Percentiles rank a stretch among this genome's conserved stretches.
These are phyloP conservation scores for Philaethria dido DNA, from an alignment of 2,888 invertebrate genomes.

Conservation along the genomic window DNA sequence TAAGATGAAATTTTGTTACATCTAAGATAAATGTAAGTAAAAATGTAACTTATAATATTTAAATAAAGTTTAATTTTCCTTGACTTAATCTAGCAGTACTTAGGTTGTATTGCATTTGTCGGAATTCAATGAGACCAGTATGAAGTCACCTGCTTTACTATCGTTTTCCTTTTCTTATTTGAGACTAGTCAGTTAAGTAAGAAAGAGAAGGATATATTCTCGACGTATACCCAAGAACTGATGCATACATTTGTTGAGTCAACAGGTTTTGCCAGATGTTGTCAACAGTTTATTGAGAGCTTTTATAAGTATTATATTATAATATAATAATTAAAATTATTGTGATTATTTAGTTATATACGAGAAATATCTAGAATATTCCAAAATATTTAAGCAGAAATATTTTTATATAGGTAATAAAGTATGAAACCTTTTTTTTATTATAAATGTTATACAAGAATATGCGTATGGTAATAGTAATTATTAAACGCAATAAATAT, in stretches of 20 bases:
- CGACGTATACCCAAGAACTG: conserved; percentile 50
- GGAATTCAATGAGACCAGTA: conserved; percentile 53
- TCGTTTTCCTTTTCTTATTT: conserved; percentile 52
- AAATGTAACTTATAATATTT: conserved; percentile 47
- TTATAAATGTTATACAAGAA: not conserved
- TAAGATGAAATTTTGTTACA: conserved; percentile 52
- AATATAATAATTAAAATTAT: not conserved
- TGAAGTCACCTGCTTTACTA: conserved; percentile 57
- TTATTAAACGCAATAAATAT: not conserved
- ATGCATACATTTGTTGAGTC: conserved; percentile 73
- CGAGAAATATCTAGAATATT: not conserved
- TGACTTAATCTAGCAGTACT: conserved; percentile 33
- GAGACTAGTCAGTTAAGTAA: conserved; percentile 42
- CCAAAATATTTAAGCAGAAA: not conserved
- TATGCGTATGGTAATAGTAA: not conserved
- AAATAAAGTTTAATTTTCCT: conserved; percentile 51
- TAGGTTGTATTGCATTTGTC: conserved; percentile 40
- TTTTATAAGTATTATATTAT: conserved; percentile 25
- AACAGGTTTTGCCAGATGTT: conserved; percentile 71
- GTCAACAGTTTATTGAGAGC: conserved; percentile 55
- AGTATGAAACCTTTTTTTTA: not conserved
- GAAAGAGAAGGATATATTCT: conserved; percentile 59
- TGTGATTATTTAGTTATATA: not conserved
- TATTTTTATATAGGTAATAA: not conserved
- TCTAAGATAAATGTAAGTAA: conserved; percentile 61